phyloP scores from a whole-genome alignment of 2,797 vertebrate genomes.

The Sitta carolinensis region DNA sequence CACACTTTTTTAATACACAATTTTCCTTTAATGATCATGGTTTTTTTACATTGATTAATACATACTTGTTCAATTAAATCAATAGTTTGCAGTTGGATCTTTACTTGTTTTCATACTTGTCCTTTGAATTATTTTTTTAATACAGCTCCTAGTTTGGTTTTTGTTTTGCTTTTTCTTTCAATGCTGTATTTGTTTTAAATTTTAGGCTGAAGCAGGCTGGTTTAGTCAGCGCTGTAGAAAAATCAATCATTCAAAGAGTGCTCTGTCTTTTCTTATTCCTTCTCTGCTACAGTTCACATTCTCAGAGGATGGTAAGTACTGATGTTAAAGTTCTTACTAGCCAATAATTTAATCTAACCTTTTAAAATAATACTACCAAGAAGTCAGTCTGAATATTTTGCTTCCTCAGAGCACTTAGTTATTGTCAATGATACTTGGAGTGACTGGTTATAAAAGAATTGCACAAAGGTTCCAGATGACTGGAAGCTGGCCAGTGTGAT shows the following conservation, averaged over 20 bases:
- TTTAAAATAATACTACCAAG: neutral
- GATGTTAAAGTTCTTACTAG: neutral
- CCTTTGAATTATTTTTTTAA: neutral
- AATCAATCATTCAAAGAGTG: conserved; percentile 97
- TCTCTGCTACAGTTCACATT: conserved; percentile 96
- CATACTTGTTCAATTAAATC: neutral
- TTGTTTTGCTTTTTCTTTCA: neutral
- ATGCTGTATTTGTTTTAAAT: conserved; percentile 3
- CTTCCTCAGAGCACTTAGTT: neutral
- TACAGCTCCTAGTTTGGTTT: fast-evolving
- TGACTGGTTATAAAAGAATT: neutral
- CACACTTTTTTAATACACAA: neutral
- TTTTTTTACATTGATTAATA: neutral
- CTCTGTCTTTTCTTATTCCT: conserved; percentile 92
- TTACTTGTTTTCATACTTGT: neutral
- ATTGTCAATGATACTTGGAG: neutral
- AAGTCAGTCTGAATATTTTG: neutral
- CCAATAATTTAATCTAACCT: neutral
- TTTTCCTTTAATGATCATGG: neutral
- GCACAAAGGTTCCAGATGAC: too few species aligned
- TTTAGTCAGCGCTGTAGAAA: conserved; percentile 95
- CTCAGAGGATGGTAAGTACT: conserved; percentile 91
- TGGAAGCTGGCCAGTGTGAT: too few species aligned
- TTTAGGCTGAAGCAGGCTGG: conserved; percentile 95
- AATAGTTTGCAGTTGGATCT: neutral